A percentile compares a stretch with the other conserved stretches of the same genome.
These are phyloP conservation scores for Notospermus geniculatus DNA, from an alignment of 1,140 invertebrate species.

Conservation along the genomic window DNA sequence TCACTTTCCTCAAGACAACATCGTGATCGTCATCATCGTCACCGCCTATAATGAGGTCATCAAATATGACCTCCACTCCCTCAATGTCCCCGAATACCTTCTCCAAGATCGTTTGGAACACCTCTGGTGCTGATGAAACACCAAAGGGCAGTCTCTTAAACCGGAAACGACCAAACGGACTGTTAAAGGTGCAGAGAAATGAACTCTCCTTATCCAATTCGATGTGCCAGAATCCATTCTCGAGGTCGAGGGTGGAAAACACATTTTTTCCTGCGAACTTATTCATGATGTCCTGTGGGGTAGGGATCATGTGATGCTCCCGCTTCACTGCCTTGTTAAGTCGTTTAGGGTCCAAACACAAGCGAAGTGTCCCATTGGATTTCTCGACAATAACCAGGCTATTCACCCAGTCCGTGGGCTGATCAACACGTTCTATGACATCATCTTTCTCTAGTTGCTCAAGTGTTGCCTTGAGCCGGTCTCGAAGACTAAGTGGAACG, in stretches of 20 bases:
- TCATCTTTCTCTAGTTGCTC: conserved; percentile 27
- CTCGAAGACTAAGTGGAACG: conserved; percentile 39
- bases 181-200: conserved; percentile 13
- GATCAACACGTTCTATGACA: conserved; percentile 23
- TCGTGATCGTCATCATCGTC: conserved; percentile 16
- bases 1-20: conserved; percentile 26
- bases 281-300: conserved; percentile 18
- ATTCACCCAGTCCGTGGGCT: conserved; percentile 6
- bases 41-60: conserved; percentile 22
- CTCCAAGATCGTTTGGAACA: conserved; percentile 18
- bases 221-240: conserved; percentile 2
- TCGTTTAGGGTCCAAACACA: conserved; percentile 12
- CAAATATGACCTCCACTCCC: conserved; percentile 13
- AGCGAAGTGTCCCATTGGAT: neutral
- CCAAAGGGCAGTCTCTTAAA: conserved; percentile 23
- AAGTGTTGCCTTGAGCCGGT: conserved; percentile 27
- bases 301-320: neutral
- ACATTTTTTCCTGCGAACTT: neutral
- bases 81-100: conserved; percentile 18
- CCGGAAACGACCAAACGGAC: conserved; percentile 4
- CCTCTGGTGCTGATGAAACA: conserved; percentile 22
- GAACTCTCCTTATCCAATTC: conserved; percentile 1
- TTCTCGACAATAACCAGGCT: neutral
- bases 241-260: neutral
- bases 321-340: conserved; percentile 22